phyloP scores from a whole-genome alignment of 37 sponge, comb jelly and placozoan species.

The Amphimedon queenslandica region DNA sequence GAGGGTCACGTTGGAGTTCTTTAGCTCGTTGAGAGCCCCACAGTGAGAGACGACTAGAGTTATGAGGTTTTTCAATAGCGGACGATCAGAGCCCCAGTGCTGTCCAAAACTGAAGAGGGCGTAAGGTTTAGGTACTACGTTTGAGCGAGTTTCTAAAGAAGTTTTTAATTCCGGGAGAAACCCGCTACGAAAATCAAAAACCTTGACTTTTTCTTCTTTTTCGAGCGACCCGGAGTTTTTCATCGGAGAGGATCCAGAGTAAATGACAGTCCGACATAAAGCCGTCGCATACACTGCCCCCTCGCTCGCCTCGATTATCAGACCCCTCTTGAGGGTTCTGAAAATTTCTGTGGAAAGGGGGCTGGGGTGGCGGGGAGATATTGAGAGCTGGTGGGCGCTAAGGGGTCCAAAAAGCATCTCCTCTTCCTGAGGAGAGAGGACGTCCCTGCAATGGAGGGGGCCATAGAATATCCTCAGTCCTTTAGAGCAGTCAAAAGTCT shows the following conservation, averaged over 20 bases:
- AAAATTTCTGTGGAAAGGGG: constrained; percentile 32
- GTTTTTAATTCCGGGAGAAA: constrained; percentile 46
- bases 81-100: constrained; percentile 74
- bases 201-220: constrained; percentile 35
- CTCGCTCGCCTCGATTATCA: constrained; percentile 36
- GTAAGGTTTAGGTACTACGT: constrained; percentile 60
- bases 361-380: constrained; percentile 56
- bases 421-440: constrained; percentile 29
- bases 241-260: constrained; percentile 42
- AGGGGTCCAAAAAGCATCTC: constrained; percentile 58
- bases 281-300: constrained; percentile 39
- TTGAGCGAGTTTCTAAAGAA: constrained; percentile 11
- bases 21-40: constrained; percentile 53
- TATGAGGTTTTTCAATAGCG: constrained; percentile 61
- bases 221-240: constrained; percentile 19
- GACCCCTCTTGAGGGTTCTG: constrained; percentile 32
- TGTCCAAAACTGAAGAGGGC: constrained; percentile 71
- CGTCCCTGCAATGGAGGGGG: constrained; percentile 45
- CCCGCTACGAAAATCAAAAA: constrained; percentile 29
- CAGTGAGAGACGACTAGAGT: constrained; percentile 55
- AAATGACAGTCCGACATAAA: constrained; percentile 36
- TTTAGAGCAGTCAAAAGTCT: constrained; percentile 49
- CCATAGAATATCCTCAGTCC: constrained; percentile 54
- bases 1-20: constrained; percentile 11
- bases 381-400: constrained; percentile 32